Base-by-base conservation (phyloP, 2,888 invertebrate genomes). In the Syrista parreyssii region DNA sequence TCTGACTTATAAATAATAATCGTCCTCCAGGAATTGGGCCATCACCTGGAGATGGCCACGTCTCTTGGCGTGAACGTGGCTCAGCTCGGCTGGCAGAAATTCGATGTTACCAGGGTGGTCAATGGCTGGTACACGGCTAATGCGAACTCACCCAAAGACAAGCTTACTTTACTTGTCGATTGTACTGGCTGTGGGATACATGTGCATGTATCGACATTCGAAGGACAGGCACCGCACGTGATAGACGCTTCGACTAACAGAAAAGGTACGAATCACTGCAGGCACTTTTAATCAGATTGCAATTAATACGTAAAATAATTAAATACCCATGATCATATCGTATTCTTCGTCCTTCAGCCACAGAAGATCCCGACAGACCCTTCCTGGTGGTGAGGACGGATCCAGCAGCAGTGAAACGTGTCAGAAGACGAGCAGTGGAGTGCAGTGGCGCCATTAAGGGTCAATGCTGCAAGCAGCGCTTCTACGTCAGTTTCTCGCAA, bases 401-500 rank as follows among this genome's bases (percentile, higher is more conserved):
- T 89, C 94, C 95, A 15, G 94, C 94, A 85, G 95, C 94, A 82
- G 94, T 93, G 83, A 93, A 95, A 77, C 92, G 94, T 76, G 92
- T 96, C 31, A 96, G 97, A 77, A 94, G 97, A 81, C 94, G 97
- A 83, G 97, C 97, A 68, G 94, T 97, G 79, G 97, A 97, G 91
- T 98, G 98, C 92, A 95, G 95, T 82, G 94, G 94, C 79, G 94
- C 95, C 77, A 91, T 93, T 75, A 93, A 93, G 80, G 94, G 94
- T 85, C 96, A 96, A 91, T 98, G 98, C 92, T 96, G 96, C 91
- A 97, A 97, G 89, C 96, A 98, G 92, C 94, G 96, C 75, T 97
- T 98, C 93, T 98, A 97, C 93, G 97, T 98, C 87, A 97, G 96
- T 92, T 98, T 98, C 93, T 95, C 96, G 89, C 95, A 96, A 87